Evolutionary conservation across 1,140 invertebrate species (phyloP).

Genomic region (Scaptomyza pallida): DNA sequence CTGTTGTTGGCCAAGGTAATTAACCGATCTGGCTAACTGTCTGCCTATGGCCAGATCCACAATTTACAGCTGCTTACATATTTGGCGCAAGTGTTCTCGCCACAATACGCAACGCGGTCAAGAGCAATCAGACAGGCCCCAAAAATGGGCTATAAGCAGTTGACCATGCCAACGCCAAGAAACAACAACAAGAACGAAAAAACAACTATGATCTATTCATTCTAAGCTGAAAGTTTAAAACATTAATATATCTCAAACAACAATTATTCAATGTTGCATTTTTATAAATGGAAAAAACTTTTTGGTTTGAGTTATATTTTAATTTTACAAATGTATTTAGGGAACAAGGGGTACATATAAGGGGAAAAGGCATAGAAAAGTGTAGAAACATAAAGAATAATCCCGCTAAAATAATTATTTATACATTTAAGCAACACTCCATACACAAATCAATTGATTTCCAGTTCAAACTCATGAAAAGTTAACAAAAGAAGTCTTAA

Average conservation of each 20-base stretch:
- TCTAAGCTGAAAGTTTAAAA: conserved; percentile 6
- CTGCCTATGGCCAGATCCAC: conserved; percentile 10
- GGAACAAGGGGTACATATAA: no score
- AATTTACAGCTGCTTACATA: conserved; percentile 42
- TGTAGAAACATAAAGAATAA: no score
- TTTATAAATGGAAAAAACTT: background rate
- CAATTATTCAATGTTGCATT: conserved; percentile 27
- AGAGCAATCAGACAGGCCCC: conserved; percentile 56
- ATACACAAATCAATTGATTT: no score
- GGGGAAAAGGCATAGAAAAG: no score
- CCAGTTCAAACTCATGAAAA: no score
- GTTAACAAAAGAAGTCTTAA: no score
- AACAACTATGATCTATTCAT: conserved; percentile 10
- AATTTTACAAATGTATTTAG: background rate
- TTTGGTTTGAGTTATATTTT: conserved; percentile 2
- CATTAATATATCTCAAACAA: conserved; percentile 32
- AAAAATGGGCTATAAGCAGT: conserved; percentile 71
- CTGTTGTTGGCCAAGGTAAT: conserved; percentile 14
- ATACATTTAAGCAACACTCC: no score
- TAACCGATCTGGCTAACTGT: background rate
- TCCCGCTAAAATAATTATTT: no score
- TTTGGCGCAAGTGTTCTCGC: conserved; percentile 49
- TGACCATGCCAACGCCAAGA: conserved; percentile 56
- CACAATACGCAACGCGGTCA: conserved; percentile 54
- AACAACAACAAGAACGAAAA: conserved; percentile 6